A percentile compares a stretch with the other conserved stretches of the same genome.
These are phyloP conservation scores for Xestia ashworthii DNA, from an alignment of 2,888 invertebrate species.

Conservation along the genomic window DNA sequence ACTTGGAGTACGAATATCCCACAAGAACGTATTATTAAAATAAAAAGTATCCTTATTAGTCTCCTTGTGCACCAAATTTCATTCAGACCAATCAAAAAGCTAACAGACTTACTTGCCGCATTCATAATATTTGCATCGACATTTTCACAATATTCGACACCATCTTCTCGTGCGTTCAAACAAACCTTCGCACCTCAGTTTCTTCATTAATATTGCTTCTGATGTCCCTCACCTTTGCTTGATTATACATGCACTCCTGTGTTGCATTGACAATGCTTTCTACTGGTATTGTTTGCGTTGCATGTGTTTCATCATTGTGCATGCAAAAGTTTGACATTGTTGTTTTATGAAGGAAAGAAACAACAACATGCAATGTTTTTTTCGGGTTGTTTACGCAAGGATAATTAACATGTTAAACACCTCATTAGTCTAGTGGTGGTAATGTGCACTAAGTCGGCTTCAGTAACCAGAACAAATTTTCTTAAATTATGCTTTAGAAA, in stretches of 20 bases:
- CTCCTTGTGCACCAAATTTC: background rate
- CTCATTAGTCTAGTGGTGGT: background rate
- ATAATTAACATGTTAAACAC: slow-evolving; percentile 27
- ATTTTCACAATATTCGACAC: background rate
- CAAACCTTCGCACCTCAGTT: background rate
- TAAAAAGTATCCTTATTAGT: background rate
- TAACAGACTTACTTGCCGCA: background rate
- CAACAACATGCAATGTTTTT: slow-evolving; percentile 20
- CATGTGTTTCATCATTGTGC: slow-evolving; percentile 45
- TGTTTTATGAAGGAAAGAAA: slow-evolving; percentile 20
- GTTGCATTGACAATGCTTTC: slow-evolving; percentile 47
- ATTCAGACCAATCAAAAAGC: background rate
- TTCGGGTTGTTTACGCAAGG: slow-evolving; percentile 25
- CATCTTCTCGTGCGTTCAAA: background rate
- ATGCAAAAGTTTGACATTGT: slow-evolving; percentile 31
- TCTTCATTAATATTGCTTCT: slow-evolving; percentile 31
- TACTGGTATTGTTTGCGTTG: slow-evolving; percentile 40
- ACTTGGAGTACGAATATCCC: background rate
- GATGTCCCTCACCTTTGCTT: slow-evolving; percentile 38
- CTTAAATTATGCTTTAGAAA: background rate
- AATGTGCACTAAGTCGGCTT: background rate
- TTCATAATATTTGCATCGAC: background rate
- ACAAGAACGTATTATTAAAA: background rate
- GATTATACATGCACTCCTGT: slow-evolving; percentile 42
- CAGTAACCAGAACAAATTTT: background rate